phyloP scores from a whole-genome alignment of 2,888 invertebrate genomes.

The Balanococcus diminutus region DNA sequence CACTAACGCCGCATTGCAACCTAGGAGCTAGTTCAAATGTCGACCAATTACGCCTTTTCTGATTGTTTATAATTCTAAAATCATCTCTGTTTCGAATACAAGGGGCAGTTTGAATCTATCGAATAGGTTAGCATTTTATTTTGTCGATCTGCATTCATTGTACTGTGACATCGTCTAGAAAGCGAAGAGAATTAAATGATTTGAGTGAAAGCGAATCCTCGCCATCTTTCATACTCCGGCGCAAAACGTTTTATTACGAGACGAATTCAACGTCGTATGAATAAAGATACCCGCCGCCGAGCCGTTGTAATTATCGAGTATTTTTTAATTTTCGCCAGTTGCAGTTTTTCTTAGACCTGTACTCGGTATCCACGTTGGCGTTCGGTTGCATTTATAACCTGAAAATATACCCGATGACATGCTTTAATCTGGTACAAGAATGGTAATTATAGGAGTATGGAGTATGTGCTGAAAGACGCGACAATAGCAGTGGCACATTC shows the following conservation, averaged over 20 bases:
- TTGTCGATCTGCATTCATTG: background rate
- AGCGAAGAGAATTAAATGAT: conserved; percentile 32
- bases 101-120: no score
- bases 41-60: no score
- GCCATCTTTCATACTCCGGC: background rate
- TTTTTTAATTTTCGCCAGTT: background rate
- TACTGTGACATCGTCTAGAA: conserved; percentile 30
- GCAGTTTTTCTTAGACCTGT: background rate
- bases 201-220: conserved; percentile 31
- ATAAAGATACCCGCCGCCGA: background rate
- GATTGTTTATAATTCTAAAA: no score
- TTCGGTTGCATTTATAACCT: background rate
- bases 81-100: no score
- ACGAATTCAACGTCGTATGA: background rate
- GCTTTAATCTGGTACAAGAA: conserved; percentile 18
- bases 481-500: background rate
- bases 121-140: background rate
- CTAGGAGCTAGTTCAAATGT: no score
- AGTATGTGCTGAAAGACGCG: background rate
- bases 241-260: background rate
- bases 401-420: background rate
- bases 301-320: background rate
- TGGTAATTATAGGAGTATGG: background rate
- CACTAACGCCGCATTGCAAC: no score
- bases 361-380: background rate